Base-by-base conservation (phyloP, 92 coral and sea anemone species). In the Montipora capitata region DNA sequence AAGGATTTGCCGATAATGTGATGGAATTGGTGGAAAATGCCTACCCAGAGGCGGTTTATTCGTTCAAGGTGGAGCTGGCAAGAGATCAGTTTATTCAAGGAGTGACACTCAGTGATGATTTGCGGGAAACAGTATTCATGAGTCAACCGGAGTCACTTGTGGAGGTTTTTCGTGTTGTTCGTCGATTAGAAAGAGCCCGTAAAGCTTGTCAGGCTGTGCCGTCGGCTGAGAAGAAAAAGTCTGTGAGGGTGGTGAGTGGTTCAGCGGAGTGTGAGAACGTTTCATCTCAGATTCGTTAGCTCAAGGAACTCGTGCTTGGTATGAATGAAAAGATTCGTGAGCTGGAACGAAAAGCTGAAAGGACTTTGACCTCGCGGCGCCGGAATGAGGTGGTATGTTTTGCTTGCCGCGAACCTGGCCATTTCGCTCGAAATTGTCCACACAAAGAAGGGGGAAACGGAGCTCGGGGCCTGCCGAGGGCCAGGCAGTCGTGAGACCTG, bases 11-110 rank as follows among this genome's bases (percentile, higher is more conserved):
- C 54, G 86, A 93, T 42, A 70, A 41, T 27, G 38, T 92, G 40
- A 35, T 84, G 81, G 91, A 92, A 45, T 71, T 92, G 76, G 86
- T 58, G 13, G 91, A 92, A 63, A 92, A 92, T 85, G 92, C 91
- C 35, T 86, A 90, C 69, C 96, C 92, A 48, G 87, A 93, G 56
- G 91, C 76, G 43, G 96, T 63, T 9, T 85, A 66, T 42, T 49
- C 45, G 12, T 82, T 85, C 67, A 82, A 85, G 71, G 80, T 38
- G 78, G 86, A 81, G n/a, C 44, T 81, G 51, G 86, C 86, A n/a
- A 81, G 77, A 40, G 86, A 81, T 12, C 86, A 81, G 54, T 81
- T 81, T 68, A 68, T 51, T 16, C 86, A 68, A 48, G 77, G 88
- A 57, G 59, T 84, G 15, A 61, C 82, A 48, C 41, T 88, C 42